Base-by-base conservation (phyloP, 2,888 invertebrate genomes). In the Hirtodrosophila trivittata region DNA sequence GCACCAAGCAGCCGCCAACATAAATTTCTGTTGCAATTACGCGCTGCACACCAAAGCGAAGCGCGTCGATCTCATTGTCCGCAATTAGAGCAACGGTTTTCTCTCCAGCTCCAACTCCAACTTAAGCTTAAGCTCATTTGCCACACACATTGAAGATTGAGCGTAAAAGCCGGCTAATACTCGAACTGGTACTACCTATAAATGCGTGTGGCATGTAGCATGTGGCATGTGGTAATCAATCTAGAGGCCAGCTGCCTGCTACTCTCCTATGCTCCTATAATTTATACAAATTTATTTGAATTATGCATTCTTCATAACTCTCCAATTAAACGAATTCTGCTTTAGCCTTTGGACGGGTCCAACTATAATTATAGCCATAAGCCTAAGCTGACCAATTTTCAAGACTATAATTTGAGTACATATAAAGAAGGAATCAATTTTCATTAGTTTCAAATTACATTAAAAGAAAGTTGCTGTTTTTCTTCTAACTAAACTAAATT, bases 81-180 rank as follows among this genome's bases (percentile, higher is more conserved):
- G 70, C 77, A 86, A 86, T 80, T 83, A 86, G 83, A 80, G 76
- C 80, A 86, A 83, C 80, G 86, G 80, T 78, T 78, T 77, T 74
- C 66, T 64, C 70, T 50, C 51, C 59, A 12, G 1, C 33, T 38
- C n/a, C 5, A 1, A n/a, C 8, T n/a, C n/a, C 9, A 30, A 6
- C 18, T 45, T 45, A 9, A 58, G 72, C 41, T 67, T 67, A 75
- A 82, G 86, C 83, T 69, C 76, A 85, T 85, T 80, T 86, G 42
- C 80, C 86, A 78, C 80, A 80, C 86, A 86, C 86, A 84, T 77
- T 62, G 77, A 35, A 35, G 38, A 38, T 25, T 18, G 18, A 33
- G 43, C 59, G 25, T 33, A 33, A 38, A 43, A 47, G 10, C 39
- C n/a, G 33, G 33, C 32, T 32, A n/a, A 18, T 13, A 21, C 18